Evolutionary conservation across 2,113 vertebrate genomes (phyloP).

Genomic region (Myotis lucifugus): DNA sequence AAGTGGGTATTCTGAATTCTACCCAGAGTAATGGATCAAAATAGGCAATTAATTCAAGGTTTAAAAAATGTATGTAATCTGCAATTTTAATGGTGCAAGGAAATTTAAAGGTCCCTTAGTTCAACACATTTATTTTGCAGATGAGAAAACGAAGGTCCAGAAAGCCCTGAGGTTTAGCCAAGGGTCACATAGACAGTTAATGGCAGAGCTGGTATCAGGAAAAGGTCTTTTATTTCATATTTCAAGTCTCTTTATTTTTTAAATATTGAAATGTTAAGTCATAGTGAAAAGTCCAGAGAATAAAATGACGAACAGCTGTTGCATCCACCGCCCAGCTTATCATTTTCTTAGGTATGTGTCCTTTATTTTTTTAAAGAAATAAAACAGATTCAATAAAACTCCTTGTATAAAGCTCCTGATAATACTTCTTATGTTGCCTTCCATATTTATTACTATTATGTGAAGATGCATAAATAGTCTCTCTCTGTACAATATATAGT

Average conservation of each 20-base stretch:
- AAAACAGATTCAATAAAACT: background rate
- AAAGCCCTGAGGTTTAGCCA: background rate
- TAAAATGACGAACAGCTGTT: background rate
- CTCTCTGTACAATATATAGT: background rate
- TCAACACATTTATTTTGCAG: slow-evolving; percentile 61
- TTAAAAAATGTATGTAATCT: slow-evolving; percentile 68
- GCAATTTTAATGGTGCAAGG: slow-evolving; percentile 62
- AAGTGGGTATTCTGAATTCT: slow-evolving; percentile 54
- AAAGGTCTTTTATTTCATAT: background rate
- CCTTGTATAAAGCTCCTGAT: background rate
- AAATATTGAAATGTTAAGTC: background rate
- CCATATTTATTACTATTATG: background rate
- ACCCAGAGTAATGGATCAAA: slow-evolving; percentile 21
- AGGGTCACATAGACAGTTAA: slow-evolving; percentile 23
- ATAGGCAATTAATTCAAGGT: slow-evolving; percentile 59
- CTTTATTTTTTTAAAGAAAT: background rate
- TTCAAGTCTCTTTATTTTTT: background rate
- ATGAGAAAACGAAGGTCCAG: slow-evolving; percentile 40
- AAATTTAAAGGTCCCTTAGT: slow-evolving; percentile 60
- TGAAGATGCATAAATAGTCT: background rate
- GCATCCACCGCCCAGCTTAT: background rate
- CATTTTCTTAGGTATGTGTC: background rate
- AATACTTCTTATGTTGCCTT: background rate
- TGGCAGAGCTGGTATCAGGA: background rate
- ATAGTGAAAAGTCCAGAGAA: background rate